Conservation (phyloP, 2,113 vertebrate genomes). For the Callorhinus ursinus region DNA sequence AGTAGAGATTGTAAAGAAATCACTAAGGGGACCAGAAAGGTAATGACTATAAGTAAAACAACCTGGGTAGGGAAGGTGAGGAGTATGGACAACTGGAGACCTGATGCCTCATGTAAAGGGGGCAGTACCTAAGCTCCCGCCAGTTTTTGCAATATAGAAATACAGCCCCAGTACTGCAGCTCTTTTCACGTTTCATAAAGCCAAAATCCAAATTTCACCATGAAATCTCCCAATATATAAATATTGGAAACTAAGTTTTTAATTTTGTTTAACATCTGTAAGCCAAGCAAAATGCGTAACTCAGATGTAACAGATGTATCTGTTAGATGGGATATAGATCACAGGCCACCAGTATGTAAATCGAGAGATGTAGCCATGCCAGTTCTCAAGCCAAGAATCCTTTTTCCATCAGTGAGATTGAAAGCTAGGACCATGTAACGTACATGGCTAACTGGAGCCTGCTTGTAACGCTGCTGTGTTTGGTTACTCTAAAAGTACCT, state of each 20-base stretch:
- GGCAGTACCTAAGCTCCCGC: background rate
- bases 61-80: background rate
- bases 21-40: background rate
- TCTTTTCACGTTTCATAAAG: background rate
- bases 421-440: background rate
- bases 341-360: background rate
- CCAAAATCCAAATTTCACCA: background rate
- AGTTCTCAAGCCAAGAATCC: background rate
- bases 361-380: background rate
- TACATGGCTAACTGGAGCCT: background rate
- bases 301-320: background rate
- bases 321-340: background rate
- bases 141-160: background rate
- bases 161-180: background rate
- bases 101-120: background rate
- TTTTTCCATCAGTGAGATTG: background rate
- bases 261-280: slow-evolving; percentile 7
- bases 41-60: background rate
- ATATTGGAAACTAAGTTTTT: background rate
- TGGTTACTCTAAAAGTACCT: background rate
- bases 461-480: background rate
- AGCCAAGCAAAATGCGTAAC: background rate
- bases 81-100: background rate
- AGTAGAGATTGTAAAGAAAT: background rate
- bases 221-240: background rate